Evolutionary conservation across 1,140 invertebrate species (phyloP), one percentile per base, ranked within the genome.

Genomic region (Caligus rogercresseyi): DNA sequence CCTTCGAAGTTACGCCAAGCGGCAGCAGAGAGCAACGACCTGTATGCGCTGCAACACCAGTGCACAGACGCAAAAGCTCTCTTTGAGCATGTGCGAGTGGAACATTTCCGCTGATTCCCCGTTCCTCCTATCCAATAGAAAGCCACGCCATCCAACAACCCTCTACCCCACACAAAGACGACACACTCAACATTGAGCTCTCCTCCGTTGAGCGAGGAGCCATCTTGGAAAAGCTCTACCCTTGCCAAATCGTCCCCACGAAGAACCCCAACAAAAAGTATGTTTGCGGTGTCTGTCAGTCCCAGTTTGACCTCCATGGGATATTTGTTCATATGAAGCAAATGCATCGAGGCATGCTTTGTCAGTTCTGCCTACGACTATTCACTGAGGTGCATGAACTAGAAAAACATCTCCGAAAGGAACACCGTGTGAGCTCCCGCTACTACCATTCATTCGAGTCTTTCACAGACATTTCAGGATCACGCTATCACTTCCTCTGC

Each of bases 261-360:
- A 58, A 57, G 52, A 56, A 63, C 25, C 52, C 52, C 13, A 60
- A 25, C 14, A 63, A 63, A 23, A 63, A 63, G 25, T 63, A 63
- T 25, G 61, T 55, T 15, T 63, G 61, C 52, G 52, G 43, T 2
- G 61, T 63, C 20, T 63, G 61, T 55, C 16, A 63, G 21, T 59
- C 61, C 1, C 18, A 23, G 18, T 59, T 14, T 26, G 53, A 58
- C 31, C 61, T 63, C 2, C 20, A 16, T 14, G 61, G 61, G 19
- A 51, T 63, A 14, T 63, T 63, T 53, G 23, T 11, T 18, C 61
- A 63, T 26, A 63, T 63, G 61, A 63, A 55, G 16, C n/a, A 63
- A 25, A 54, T 63, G 15, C 61, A 63, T 51, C n/a, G 57, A 21
- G 61, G 61, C 4, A 16, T 63, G 4, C 21, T 63, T 11, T 63